Evolutionary conservation across 2,113 vertebrate species (phyloP).

Genomic region (Lamprotornis superbus): DNA sequence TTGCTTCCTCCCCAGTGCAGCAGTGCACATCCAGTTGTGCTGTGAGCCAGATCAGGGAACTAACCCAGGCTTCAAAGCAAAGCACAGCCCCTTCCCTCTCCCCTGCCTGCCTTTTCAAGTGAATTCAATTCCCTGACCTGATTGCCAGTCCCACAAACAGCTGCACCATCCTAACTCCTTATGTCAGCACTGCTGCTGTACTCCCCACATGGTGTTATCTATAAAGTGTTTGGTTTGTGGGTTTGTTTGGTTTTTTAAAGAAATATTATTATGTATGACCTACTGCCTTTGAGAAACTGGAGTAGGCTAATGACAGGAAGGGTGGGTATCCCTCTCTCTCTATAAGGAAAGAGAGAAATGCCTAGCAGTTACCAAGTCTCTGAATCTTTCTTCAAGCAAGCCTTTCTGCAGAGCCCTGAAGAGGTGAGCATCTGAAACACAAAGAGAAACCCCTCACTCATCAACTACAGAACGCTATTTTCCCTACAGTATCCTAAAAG

Average conservation of each 20-base stretch:
- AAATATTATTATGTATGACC: neutral
- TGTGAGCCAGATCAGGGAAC: neutral
- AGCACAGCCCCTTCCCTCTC: neutral
- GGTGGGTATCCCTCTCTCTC: neutral
- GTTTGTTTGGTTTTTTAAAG: neutral
- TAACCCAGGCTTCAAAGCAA: neutral
- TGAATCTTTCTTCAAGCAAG: neutral
- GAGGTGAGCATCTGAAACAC: neutral
- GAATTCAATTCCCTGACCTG: neutral
- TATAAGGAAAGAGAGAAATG: neutral
- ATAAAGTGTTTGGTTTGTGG: neutral
- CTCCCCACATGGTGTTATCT: neutral
- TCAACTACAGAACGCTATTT: neutral
- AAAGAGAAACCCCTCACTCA: neutral
- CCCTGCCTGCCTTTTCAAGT: neutral
- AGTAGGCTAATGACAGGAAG: conserved; percentile 16
- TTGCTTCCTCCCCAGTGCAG: neutral
- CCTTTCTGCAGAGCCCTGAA: neutral
- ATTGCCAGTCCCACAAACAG: neutral
- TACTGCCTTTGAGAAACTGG: neutral
- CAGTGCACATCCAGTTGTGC: neutral
- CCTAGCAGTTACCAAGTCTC: neutral
- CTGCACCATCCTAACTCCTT: neutral
- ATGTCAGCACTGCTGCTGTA: neutral
- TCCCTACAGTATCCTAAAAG: neutral